Conservation (phyloP, 2,113 vertebrate species). For the Entelurus aequoreus region DNA sequence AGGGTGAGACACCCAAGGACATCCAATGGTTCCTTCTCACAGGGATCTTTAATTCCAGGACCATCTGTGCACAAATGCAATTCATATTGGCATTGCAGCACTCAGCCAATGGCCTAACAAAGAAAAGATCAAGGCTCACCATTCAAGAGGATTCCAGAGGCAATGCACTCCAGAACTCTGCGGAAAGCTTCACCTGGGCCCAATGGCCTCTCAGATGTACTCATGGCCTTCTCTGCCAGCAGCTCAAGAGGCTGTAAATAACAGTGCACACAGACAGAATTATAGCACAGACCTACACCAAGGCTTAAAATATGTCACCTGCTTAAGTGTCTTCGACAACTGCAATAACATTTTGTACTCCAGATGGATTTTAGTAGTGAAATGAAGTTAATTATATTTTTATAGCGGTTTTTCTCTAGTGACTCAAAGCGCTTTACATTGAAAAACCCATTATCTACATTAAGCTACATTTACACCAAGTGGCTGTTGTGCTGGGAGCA, state of each 20-base stretch:
- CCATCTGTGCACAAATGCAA: constrained; percentile 61
- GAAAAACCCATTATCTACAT: too few relatives aligned
- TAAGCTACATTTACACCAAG: too few relatives aligned
- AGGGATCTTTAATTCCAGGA: constrained; percentile 91
- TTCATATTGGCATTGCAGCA: background rate
- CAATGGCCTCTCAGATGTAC: constrained; percentile 85
- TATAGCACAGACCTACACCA: background rate
- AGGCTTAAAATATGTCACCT: background rate
- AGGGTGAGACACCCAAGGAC: constrained; percentile 78
- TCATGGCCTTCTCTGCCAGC: constrained; percentile 90
- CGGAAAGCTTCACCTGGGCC: constrained; percentile 88
- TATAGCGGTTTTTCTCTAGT: too few relatives aligned
- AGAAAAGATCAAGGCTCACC: constrained; percentile 60
- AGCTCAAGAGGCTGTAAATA: constrained; percentile 83
- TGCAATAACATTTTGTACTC: background rate
- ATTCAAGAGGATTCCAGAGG: constrained; percentile 92
- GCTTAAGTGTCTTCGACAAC: background rate
- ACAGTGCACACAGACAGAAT: background rate
- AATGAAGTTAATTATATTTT: too few relatives aligned
- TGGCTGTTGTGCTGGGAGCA: too few relatives aligned
- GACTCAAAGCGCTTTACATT: too few relatives aligned
- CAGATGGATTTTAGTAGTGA: background rate
- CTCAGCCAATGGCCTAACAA: background rate
- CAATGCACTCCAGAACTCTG: constrained; percentile 88
- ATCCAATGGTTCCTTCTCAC: constrained; percentile 87